Base-by-base conservation (phyloP, 64 coral and sea anemone genomes). In the Stylophora pistillata region DNA sequence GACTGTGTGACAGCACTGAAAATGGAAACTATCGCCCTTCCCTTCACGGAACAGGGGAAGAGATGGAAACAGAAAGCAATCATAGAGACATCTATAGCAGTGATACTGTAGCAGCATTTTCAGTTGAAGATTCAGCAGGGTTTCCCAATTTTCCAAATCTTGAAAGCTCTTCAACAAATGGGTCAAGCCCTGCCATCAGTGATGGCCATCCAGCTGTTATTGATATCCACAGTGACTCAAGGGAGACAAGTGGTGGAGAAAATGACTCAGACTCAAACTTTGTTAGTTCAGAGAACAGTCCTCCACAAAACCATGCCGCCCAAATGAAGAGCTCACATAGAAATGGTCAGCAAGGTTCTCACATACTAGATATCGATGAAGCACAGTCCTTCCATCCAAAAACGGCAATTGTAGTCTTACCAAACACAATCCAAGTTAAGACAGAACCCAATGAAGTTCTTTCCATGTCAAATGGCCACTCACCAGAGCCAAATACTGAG, bases 231-330 rank as follows among this genome's bases (percentile, higher is more conserved):
- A 92, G 90, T 57, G 90, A 92, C 65, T 83, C 73, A 37, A 85
- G 79, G 37, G 90, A 92, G 30, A 92, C 72, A 15, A 86, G 34
- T 86, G 90, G 90, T 37, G 60, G 80, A 53, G 80, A 84, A 20
- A 92, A 92, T 78, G 90, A 92, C 41, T 92, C 90, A 54, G 90
- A 92, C n/a, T 77, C 81, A 26, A 84, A 84, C n/a, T 28, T 84
- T 54, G 80, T 70, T 13, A 70, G 62, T 84, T 65, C 33, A 52
- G 80, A 84, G 21, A 84, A 28, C 33, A 84, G 61, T 84, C 80
- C 80, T 84, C 31, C 60, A 6, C 80, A 69, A 28, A 58, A 20
- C 56, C 56, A 59, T 60, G 25, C 55, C 18, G 20, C 3, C 15
- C 47, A 25, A 30, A 58, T 6, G 16, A 60, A 54, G 13, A 21